These are phyloP conservation scores for Toxostoma redivivum DNA, from an alignment of 2,113 vertebrate species.

Conservation along the genomic window DNA sequence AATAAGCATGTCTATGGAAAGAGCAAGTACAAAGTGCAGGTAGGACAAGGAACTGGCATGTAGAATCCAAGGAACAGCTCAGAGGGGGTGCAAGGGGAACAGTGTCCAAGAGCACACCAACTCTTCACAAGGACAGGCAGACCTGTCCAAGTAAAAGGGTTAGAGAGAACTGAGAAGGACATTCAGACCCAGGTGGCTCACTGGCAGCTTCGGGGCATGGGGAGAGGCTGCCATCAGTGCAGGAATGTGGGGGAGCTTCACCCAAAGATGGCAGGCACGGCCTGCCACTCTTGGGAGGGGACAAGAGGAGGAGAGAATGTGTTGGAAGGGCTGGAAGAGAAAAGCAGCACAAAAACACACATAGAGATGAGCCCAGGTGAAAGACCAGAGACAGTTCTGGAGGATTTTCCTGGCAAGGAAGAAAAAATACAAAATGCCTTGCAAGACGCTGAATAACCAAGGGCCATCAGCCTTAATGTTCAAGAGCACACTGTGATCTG, in stretches of 20 bases:
- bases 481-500: not conserved
- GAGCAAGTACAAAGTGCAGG: not conserved
- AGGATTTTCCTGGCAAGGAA: not conserved
- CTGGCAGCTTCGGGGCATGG: fast-evolving
- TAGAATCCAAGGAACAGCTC: not conserved
- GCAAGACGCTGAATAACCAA: not conserved
- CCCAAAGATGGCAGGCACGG: not conserved
- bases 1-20: not conserved
- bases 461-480: not conserved
- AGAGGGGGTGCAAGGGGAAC: not conserved
- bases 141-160: not conserved
- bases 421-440: not conserved
- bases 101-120: not conserved
- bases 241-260: not conserved
- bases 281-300: not conserved
- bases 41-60: not conserved
- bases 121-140: not conserved
- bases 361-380: not conserved
- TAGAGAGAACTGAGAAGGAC: not conserved
- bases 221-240: fast-evolving
- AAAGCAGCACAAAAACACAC: not conserved
- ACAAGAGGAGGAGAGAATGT: not conserved
- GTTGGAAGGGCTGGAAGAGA: not conserved
- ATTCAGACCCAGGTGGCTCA: not conserved
- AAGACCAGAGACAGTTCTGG: not conserved